Evolutionary conservation across 2,888 invertebrate genomes (phyloP).

Genomic region (Catocala fraxini): DNA sequence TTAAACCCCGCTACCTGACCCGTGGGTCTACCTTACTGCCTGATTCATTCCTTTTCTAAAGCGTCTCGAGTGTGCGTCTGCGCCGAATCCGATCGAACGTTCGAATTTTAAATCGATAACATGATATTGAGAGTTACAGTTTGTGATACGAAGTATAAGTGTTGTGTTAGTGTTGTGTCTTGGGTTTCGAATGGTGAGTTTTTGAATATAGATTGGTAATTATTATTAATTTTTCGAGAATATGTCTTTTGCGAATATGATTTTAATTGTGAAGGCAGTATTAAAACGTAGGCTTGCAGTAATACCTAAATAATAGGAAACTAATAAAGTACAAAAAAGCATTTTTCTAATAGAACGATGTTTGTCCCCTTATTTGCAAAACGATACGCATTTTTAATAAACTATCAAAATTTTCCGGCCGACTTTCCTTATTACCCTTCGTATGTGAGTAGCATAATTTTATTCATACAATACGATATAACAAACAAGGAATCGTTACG

Average conservation of each 20-base stretch:
- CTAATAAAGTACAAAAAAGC: too few species aligned
- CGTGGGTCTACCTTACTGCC: conserved; percentile 77
- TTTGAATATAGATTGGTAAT: too few species aligned
- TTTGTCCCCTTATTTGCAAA: conserved; percentile 21
- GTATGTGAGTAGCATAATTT: conserved; percentile 66
- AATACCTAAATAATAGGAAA: too few species aligned
- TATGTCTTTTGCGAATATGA: too few species aligned
- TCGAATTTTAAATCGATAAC: conserved; percentile 54
- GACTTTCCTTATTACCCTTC: conserved; percentile 67
- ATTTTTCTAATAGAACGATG: neutral
- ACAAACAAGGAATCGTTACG: conserved; percentile 72
- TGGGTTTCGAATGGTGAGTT: conserved; percentile 15
- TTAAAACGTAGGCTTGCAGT: too few species aligned
- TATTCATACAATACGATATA: conserved; percentile 73
- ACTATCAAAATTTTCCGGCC: conserved; percentile 48
- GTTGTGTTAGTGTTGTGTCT: conserved; percentile 22
- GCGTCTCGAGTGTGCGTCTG: conserved; percentile 80
- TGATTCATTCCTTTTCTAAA: conserved; percentile 82
- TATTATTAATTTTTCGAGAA: too few species aligned
- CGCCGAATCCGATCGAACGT: conserved; percentile 61
- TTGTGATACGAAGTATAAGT: conserved; percentile 19
- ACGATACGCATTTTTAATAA: conserved; percentile 44
- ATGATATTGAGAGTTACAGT: conserved; percentile 20
- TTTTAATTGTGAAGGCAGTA: too few species aligned
- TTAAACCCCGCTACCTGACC: conserved; percentile 85